Base-by-base conservation (phyloP, 1,140 invertebrate genomes). In the Macrobrachium rosenbergii region DNA sequence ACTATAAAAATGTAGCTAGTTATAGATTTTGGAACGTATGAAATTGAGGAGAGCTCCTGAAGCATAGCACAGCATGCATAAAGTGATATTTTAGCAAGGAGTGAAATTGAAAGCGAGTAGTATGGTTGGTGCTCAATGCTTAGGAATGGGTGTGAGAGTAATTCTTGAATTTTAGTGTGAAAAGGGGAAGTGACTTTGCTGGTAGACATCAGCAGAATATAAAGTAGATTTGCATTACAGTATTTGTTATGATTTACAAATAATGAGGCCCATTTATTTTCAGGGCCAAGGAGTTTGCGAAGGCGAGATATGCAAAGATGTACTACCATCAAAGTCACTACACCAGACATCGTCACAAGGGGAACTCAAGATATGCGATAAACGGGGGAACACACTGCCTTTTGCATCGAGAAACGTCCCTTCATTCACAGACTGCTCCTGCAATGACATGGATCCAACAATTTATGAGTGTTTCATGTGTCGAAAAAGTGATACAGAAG, bases 181-280 rank as follows among this genome's bases (percentile, higher is more conserved):
- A 10, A 12, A 72, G 69, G 69, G 37, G 37, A 63, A 62, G 82
- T 83, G 82, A 83, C 82, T 75, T 83, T 83, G 82, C 75, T 83
- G 82, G 82, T 73, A 76, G 82, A 28, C 23, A 73, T 73, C 19
- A 45, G 11, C 45, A 37, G 12, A 64, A 37, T 64, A 28, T n/a
- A 43, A 72, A 43, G 37, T 45, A 43, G 21, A 64, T 67, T 67
- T 45, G 60, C 63, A n/a, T 7, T 67, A 8, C 28, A 21, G 21
- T 67, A 43, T 63, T 43, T 43, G 37, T 81, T 60, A 75, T 59
- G 21, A 28, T 60, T 28, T 21, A 21, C 59, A 21, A 62, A 23
- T 83, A 28, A 87, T 64, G 45, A 76, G 72, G 85, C 85, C 85
- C 78, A 43, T 87, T 81, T 87, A 81, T 58, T 87, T 87, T 75